Evolutionary conservation across 2,797 vertebrate species (phyloP).

Genomic region (Galago senegalensis): DNA sequence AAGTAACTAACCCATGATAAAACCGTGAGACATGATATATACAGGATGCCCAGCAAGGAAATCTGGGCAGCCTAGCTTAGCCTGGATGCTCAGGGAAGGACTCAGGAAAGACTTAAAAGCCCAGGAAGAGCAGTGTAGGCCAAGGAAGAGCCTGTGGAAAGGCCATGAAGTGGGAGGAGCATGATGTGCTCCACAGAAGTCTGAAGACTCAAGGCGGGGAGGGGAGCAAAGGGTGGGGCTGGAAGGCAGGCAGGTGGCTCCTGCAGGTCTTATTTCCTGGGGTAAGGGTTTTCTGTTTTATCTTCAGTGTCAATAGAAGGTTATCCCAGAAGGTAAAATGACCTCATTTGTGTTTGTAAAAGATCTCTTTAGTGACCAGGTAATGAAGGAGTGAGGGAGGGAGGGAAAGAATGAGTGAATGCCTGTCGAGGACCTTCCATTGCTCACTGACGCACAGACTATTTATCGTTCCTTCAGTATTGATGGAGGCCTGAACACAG

Average conservation of each 20-base stretch:
- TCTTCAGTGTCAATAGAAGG: neutral
- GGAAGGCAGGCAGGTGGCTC: neutral
- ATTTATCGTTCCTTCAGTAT: neutral
- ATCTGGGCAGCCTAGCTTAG: neutral
- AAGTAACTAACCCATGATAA: neutral
- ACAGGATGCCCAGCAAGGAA: neutral
- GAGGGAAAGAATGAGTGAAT: neutral
- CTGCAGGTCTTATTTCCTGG: neutral
- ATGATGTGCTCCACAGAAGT: neutral
- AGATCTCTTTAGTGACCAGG: neutral
- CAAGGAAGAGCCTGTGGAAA: neutral
- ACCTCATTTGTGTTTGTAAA: neutral
- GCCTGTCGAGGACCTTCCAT: neutral
- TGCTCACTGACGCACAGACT: neutral
- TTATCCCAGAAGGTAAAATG: neutral
- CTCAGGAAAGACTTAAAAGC: neutral
- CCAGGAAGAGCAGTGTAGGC: neutral
- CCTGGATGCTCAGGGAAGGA: neutral
- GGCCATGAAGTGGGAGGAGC: neutral
- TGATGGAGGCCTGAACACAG: neutral
- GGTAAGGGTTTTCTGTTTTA: neutral
- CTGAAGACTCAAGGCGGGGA: rapidly evolving
- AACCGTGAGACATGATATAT: neutral
- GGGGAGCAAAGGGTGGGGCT: neutral
- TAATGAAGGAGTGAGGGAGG: neutral